phyloP scores from a whole-genome alignment of 2,888 invertebrate genomes.

The Baronia brevicornis region DNA sequence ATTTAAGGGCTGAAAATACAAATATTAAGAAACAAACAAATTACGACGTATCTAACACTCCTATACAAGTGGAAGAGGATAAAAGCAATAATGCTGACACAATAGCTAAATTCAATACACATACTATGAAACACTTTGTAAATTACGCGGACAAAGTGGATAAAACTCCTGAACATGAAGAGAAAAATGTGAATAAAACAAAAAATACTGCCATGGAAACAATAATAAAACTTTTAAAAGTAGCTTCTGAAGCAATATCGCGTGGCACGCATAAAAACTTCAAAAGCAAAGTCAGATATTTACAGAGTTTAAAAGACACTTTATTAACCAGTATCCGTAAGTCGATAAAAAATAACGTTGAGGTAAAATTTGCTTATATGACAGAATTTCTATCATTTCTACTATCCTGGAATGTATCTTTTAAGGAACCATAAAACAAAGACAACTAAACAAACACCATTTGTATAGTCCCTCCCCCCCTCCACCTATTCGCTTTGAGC shows the following conservation, averaged over 20 bases:
- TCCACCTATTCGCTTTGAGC: too few relatives aligned
- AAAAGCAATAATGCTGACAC: too few relatives aligned
- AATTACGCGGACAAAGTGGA: conserved; percentile 11
- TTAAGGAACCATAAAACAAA: not conserved
- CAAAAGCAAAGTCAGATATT: conserved; percentile 74
- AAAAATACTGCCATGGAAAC: conserved; percentile 40
- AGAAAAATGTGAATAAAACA: conserved; percentile 15
- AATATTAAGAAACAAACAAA: too few relatives aligned
- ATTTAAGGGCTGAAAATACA: too few relatives aligned
- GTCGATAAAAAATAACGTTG: conserved; percentile 18
- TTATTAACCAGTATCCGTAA: conserved; percentile 81
- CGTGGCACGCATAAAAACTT: conserved; percentile 54
- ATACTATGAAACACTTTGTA: conserved; percentile 10
- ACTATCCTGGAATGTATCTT: too few relatives aligned
- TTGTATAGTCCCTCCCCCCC: conserved; percentile 1
- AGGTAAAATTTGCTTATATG: not conserved
- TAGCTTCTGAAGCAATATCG: conserved; percentile 55
- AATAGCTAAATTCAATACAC: too few relatives aligned
- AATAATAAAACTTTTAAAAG: conserved; percentile 46
- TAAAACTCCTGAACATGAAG: not conserved
- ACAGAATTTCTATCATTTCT: not conserved
- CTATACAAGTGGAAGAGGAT: too few relatives aligned
- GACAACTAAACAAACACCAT: not conserved
- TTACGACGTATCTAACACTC: too few relatives aligned
- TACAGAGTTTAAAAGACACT: conserved; percentile 74